Conservation (phyloP, 2,113 vertebrate genomes). For the Hepsetus odoe region DNA sequence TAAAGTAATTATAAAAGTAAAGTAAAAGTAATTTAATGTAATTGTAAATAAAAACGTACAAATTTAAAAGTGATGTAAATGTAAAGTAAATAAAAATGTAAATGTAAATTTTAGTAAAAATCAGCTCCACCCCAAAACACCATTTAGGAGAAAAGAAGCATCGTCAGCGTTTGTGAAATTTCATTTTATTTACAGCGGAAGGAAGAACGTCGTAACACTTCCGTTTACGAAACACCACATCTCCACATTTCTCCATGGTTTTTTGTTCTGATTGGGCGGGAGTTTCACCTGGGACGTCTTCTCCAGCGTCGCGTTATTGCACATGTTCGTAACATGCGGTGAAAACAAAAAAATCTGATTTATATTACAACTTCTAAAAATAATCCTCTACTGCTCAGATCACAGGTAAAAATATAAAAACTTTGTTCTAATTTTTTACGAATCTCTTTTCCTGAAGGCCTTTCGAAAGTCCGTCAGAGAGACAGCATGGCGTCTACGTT, state of each 20-base stretch:
- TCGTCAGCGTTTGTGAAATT: no score
- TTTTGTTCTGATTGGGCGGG: slow-evolving; percentile 11
- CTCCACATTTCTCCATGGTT: neutral
- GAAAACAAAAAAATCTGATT: neutral
- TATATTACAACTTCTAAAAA: neutral
- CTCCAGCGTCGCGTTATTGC: neutral
- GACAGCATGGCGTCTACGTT: no score
- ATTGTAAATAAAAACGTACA: no score
- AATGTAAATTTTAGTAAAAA: no score
- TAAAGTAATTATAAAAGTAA: no score
- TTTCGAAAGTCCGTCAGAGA: neutral
- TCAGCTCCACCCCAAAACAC: no score
- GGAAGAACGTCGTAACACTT: slow-evolving; percentile 17
- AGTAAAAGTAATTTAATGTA: no score
- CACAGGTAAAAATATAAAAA: neutral
- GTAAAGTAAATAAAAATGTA: no score
- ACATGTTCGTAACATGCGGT: slow-evolving; percentile 13
- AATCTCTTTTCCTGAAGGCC: neutral
- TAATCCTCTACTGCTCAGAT: neutral
- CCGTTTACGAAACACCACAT: neutral
- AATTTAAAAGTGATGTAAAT: no score
- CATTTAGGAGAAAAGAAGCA: no score
- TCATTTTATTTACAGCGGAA: slow-evolving; percentile 32
- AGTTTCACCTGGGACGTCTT: neutral
- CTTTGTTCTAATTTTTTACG: neutral